phyloP scores from a whole-genome alignment of 2,888 invertebrate genomes.

The Heteropelma amictum region DNA sequence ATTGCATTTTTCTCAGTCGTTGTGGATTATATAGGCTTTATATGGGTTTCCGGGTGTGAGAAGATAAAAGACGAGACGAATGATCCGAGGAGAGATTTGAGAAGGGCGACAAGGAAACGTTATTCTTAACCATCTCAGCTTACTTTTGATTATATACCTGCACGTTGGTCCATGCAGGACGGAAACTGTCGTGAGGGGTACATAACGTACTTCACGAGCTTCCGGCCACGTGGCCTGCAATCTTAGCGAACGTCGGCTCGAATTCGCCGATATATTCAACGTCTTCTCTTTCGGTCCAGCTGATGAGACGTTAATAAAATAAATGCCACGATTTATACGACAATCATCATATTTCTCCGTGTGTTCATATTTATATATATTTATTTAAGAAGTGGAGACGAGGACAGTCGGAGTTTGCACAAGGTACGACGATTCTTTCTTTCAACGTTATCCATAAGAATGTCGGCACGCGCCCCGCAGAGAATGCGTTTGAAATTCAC shows the following conservation, averaged over 20 bases:
- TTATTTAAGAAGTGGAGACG: neutral
- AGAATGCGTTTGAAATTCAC: conserved; percentile 74
- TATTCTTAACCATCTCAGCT: conserved; percentile 47
- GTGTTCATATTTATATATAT: neutral
- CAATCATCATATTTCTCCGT: no score
- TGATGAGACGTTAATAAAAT: conserved; percentile 2
- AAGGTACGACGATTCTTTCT: conserved; percentile 47
- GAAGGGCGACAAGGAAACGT: conserved; percentile 40
- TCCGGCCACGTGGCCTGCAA: conserved; percentile 75
- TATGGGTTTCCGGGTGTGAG: neutral
- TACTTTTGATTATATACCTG: conserved; percentile 36
- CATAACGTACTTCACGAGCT: conserved; percentile 68
- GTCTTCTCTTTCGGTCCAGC: conserved; percentile 36
- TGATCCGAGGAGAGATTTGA: conserved; percentile 17
- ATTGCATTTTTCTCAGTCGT: neutral
- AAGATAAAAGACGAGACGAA: conserved; percentile 49
- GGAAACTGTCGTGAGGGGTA: conserved; percentile 65
- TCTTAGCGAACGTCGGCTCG: conserved; percentile 20
- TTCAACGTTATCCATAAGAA: conserved; percentile 34
- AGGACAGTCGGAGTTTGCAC: neutral
- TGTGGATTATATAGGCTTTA: neutral
- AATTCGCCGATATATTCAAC: conserved; percentile 17
- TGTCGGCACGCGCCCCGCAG: conserved; percentile 69
- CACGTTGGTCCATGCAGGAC: conserved; percentile 45
- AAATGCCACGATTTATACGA: neutral